Percentiles rank a stretch among this genome's conserved stretches.
Conservation (phyloP, 2,888 invertebrate species). For the Tipula unca region DNA sequence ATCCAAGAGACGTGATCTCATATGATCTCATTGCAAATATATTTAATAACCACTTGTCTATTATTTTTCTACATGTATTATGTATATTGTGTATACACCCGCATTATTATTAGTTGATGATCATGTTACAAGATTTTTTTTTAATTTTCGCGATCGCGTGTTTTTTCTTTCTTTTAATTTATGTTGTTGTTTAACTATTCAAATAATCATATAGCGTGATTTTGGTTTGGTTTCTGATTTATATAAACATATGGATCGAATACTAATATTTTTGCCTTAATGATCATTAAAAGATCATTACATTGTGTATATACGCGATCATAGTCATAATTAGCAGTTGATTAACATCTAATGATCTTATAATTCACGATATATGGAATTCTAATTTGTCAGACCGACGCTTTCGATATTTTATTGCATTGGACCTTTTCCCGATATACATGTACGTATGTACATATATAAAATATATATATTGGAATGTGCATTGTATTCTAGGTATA, state of each 20-base stretch:
- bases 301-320: not conserved
- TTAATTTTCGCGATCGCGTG: not conserved
- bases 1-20: not conserved
- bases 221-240: not conserved
- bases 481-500: not conserved
- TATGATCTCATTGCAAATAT: not conserved
- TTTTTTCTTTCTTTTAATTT: not conserved
- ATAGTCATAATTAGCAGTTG: not conserved
- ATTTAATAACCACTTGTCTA: not conserved
- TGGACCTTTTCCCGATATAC: too few relatives aligned
- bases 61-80: not conserved
- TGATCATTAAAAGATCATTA: slow-evolving; percentile 4
- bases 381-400: not conserved
- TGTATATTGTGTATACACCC: not conserved
- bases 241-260: slow-evolving; percentile 2
- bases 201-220: not conserved
- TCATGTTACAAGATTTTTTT: not conserved
- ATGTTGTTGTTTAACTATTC: not conserved
- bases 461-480: not conserved
- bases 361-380: not conserved
- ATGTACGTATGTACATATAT: too few relatives aligned
- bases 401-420: not conserved
- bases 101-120: slow-evolving; percentile 8
- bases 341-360: not conserved
- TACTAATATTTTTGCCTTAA: not conserved